phyloP scores from a whole-genome alignment of 1,140 invertebrate species.

The Anastatus disparis region DNA sequence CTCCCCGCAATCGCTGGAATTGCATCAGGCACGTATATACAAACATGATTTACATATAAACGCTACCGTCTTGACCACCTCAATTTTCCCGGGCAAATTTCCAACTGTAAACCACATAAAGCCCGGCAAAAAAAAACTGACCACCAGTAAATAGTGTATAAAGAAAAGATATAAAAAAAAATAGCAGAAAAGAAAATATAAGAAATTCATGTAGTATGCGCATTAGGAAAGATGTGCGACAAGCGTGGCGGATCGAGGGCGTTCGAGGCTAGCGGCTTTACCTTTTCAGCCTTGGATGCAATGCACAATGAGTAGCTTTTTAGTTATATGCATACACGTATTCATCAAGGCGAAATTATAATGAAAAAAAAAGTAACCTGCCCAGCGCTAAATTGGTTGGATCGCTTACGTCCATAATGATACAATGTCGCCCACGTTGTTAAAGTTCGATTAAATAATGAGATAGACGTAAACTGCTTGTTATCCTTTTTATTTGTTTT shows the following conservation, averaged over 20 bases:
- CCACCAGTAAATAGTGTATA: too few species aligned
- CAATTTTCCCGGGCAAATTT: conserved; percentile 1
- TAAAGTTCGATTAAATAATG: neutral
- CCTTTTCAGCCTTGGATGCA: conserved; percentile 28
- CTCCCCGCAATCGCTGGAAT: too few species aligned
- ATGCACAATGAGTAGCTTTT: neutral
- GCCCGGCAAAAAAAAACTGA: too few species aligned
- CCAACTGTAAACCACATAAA: neutral
- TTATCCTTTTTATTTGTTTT: too few species aligned
- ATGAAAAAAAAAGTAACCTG: too few species aligned
- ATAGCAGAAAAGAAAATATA: neutral
- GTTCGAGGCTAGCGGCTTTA: neutral
- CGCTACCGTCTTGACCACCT: too few species aligned
- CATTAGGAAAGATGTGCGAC: conserved; percentile 9
- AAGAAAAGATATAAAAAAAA: too few species aligned
- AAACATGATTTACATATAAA: too few species aligned
- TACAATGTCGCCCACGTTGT: conserved; percentile 2
- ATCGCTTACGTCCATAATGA: too few species aligned
- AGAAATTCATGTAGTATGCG: neutral
- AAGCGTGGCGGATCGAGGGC: neutral
- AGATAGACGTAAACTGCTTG: neutral
- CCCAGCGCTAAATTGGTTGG: neutral
- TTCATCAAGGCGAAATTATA: too few species aligned
- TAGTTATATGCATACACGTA: too few species aligned
- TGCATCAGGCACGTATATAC: too few species aligned